phyloP scores from a whole-genome alignment of 2,888 invertebrate species.

The Hermaeophaga mercurialis region DNA sequence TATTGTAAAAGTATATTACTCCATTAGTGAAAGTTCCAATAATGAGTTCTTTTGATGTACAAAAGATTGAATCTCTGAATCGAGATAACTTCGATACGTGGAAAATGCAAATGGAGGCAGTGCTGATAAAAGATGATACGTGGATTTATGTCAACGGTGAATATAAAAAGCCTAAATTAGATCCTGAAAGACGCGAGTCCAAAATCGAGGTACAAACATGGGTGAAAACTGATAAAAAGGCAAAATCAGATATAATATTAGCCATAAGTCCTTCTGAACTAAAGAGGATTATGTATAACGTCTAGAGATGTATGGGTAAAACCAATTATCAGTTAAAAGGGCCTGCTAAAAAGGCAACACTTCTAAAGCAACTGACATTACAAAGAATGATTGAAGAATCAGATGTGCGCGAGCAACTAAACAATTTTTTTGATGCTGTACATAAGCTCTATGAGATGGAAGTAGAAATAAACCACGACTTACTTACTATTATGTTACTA shows the following conservation, averaged over 20 bases:
- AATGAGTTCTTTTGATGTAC: no score
- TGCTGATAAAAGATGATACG: slow-evolving; percentile 30
- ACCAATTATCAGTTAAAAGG: slow-evolving; percentile 51
- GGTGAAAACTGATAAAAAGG: slow-evolving; percentile 29
- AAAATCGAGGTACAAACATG: no score
- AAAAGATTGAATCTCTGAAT: background rate
- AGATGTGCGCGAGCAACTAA: slow-evolving; percentile 44
- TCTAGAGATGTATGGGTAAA: slow-evolving; percentile 51
- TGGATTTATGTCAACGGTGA: slow-evolving; percentile 31
- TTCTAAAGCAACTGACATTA: no score
- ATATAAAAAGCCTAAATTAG: slow-evolving; percentile 27
- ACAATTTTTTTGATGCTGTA: slow-evolving; percentile 50
- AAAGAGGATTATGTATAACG: slow-evolving; percentile 47
- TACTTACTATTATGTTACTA: slow-evolving; percentile 22
- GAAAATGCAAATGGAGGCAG: slow-evolving; percentile 34
- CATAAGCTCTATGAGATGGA: slow-evolving; percentile 49
- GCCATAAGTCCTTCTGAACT: slow-evolving; percentile 43
- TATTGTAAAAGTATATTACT: no score
- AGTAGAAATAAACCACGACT: slow-evolving; percentile 44
- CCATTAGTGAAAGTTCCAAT: no score
- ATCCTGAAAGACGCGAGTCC: no score
- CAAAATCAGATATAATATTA: slow-evolving; percentile 38
- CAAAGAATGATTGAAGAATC: slow-evolving; percentile 49
- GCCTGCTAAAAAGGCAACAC: slow-evolving; percentile 51
- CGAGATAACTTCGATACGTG: slow-evolving; percentile 7